Base-by-base conservation (phyloP, 2,113 vertebrate species). In the Leucopsar rothschildi region DNA sequence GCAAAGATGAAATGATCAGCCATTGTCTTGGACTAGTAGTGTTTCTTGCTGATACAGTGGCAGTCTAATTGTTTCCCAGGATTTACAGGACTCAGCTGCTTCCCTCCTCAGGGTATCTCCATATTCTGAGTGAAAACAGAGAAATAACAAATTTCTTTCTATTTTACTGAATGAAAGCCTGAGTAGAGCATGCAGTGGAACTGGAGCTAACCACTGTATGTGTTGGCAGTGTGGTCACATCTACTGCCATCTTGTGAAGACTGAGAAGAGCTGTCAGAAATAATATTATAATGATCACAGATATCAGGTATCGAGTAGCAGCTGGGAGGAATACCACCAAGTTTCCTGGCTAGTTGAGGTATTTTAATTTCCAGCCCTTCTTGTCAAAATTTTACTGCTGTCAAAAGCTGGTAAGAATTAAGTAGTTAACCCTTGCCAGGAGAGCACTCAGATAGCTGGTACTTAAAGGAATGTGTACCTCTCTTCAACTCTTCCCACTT, bases 271-370 rank as follows among this genome's bases (percentile, higher is more conserved):
- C 35, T 59, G 24, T 82, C 64, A 27, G 68, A 88, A 86, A 73
- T 19, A 70, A 59, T 60, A 4, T 6, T 50, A 4, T 13, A 15
- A 21, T 52, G 35, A 70, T 33, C 0, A 0, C 11, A 35, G 13
- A 6, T 63, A 14, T 39, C 21, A 40, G 44, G 24, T 83, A 9
- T 47, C 63, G 64, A 37, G 17, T 81, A 71, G 56, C 31, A 33
- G 5, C 2, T 60, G 12, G 40, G 64, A 91, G 57, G 35, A 60
- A 16, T 44, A 27, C 22, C 35, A 45, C 52, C 25, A 33, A 9
- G 28, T 88, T 82, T 90, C 39, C 35, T 86, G 57, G 9, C 35
- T 90, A 47, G 20, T 25, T 79, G 28, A 72, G 76, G 6, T 45
- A 5, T 56, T 70, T 78, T 47, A 64, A 40, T 52, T 70, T 88